Conservation (phyloP, 2,888 invertebrate genomes). For the Thymelicus acteon region DNA sequence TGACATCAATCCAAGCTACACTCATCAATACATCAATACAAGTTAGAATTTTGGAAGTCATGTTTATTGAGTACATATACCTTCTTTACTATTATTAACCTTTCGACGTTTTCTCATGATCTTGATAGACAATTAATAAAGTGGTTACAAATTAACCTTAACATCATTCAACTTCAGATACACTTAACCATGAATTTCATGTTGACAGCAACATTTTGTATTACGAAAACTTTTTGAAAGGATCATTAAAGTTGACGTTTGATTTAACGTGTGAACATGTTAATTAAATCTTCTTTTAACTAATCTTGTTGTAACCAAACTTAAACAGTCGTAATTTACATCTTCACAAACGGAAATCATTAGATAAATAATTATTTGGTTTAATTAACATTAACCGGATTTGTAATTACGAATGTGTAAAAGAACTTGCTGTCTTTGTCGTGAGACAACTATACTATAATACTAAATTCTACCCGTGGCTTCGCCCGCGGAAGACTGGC, state of each 20-base stretch:
- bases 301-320: not conserved
- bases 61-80: too few species aligned
- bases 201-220: conserved; percentile 6
- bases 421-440: too few species aligned
- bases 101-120: too few species aligned
- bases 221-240: conserved; percentile 3
- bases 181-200: conserved; percentile 8
- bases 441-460: too few species aligned
- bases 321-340: not conserved
- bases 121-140: too few species aligned
- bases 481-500: too few species aligned
- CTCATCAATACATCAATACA: too few species aligned
- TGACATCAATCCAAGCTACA: too few species aligned
- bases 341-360: not conserved
- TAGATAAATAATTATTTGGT: not conserved
- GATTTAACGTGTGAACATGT: conserved; percentile 9
- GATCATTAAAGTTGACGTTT: conserved; percentile 5
- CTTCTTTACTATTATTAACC: too few species aligned
- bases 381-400: not conserved
- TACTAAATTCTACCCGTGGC: too few species aligned
- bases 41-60: too few species aligned
- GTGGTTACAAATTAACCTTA: not conserved
- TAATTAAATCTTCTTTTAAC: not conserved
- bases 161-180: not conserved
- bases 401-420: too few species aligned